phyloP scores from a whole-genome alignment of 2,797 vertebrate species.

The Tarsius wallacei region DNA sequence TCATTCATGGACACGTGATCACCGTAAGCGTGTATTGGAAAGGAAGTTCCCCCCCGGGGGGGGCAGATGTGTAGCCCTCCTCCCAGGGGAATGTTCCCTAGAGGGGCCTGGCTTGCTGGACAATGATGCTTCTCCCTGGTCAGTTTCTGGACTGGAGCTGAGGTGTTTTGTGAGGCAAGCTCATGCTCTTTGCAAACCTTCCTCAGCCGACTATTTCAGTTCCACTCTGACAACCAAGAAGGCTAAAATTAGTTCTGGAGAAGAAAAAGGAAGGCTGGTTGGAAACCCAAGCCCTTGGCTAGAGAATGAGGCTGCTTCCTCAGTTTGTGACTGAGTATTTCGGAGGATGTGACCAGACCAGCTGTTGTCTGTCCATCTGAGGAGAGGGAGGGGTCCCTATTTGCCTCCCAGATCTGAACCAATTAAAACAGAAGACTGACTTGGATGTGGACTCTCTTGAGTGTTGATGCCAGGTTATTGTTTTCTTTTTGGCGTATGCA shows the following conservation, averaged over 20 bases:
- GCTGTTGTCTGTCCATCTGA: constrained; percentile 92
- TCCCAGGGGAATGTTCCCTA: not conserved
- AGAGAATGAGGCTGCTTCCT: constrained; percentile 84
- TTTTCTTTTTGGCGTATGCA: constrained; percentile 66
- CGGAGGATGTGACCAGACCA: constrained; percentile 90
- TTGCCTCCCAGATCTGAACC: constrained; percentile 87
- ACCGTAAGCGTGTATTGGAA: not conserved
- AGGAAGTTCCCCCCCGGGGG: not conserved
- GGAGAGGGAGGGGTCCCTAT: constrained; percentile 82
- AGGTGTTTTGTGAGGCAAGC: constrained; percentile 60
- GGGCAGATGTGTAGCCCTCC: not conserved
- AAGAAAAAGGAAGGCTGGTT: constrained; percentile 87
- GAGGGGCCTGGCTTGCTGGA: not conserved
- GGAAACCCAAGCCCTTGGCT: constrained; percentile 85
- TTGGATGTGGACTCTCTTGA: constrained; percentile 83
- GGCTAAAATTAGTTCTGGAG: constrained; percentile 91
- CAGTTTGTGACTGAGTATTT: constrained; percentile 89
- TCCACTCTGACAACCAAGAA: constrained; percentile 72
- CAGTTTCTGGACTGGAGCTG: constrained; percentile 1
- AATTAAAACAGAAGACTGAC: constrained; percentile 89
- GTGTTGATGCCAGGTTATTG: constrained; percentile 75
- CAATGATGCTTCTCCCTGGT: not conserved
- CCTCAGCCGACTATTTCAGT: constrained; percentile 81
- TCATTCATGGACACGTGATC: constrained; percentile 49
- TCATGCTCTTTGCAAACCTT: not conserved